Evolutionary conservation across 2,888 invertebrate genomes (phyloP).

Genomic region (Mechanitis messenoides): DNA sequence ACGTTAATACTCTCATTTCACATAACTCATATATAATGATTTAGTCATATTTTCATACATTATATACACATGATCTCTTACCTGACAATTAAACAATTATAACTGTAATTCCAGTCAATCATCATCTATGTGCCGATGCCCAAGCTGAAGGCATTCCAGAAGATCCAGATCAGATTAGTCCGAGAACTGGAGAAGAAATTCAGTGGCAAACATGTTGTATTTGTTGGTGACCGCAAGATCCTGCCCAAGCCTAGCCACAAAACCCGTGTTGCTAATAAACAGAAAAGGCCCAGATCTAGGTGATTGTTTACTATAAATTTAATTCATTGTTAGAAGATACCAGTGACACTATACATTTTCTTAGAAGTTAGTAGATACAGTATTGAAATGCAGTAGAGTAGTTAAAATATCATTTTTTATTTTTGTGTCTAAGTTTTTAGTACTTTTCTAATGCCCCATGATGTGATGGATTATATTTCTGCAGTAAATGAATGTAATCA

Average conservation of each 20-base stretch:
- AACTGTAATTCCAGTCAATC: constrained; percentile 83
- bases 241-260: constrained; percentile 98
- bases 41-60: too few species aligned
- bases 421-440: too few species aligned
- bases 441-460: too few species aligned
- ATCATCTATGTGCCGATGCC: constrained; percentile 99
- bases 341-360: background rate
- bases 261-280: constrained; percentile 87
- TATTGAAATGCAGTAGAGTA: too few species aligned
- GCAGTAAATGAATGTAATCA: too few species aligned
- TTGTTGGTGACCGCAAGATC: constrained; percentile 98
- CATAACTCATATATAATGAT: too few species aligned
- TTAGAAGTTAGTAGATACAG: too few species aligned
- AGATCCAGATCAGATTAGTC: constrained; percentile 96
- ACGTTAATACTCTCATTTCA: too few species aligned
- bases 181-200: constrained; percentile 99
- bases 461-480: too few species aligned
- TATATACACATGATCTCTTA: too few species aligned
- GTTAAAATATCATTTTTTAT: too few species aligned
- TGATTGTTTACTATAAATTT: constrained; percentile 28
- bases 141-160: constrained; percentile 97
- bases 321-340: too few species aligned
- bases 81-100: background rate
- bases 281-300: constrained; percentile 84
- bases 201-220: constrained; percentile 98